Conservation (phyloP, 2,113 vertebrate genomes). For the Prunella himalayana region DNA sequence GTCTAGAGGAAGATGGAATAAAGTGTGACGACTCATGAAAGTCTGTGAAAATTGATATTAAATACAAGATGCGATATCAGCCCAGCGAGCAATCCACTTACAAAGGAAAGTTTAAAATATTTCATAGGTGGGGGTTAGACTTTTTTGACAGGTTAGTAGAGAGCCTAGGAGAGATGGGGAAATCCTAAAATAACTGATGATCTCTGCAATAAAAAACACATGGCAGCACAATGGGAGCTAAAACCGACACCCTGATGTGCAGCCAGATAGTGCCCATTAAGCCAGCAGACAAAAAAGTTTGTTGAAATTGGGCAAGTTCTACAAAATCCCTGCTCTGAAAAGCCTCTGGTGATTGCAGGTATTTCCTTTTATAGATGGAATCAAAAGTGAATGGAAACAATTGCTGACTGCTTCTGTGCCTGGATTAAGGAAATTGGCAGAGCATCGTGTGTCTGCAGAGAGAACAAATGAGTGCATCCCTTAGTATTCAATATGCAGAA, state of each 20-base stretch:
- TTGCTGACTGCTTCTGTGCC: slow-evolving; percentile 48
- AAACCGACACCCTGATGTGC: slow-evolving; percentile 9
- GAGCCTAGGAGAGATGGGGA: neutral
- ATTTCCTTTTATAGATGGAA: slow-evolving; percentile 54
- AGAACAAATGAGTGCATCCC: slow-evolving; percentile 48
- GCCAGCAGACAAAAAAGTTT: slow-evolving; percentile 50
- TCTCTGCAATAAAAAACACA: neutral
- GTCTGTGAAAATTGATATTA: neutral
- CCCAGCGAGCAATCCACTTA: neutral
- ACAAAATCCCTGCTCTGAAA: slow-evolving; percentile 40
- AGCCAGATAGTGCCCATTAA: slow-evolving; percentile 47
- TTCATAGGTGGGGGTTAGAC: neutral
- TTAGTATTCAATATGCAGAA: slow-evolving; percentile 52
- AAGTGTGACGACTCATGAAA: neutral
- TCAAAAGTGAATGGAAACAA: slow-evolving; percentile 58
- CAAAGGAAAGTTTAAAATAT: neutral
- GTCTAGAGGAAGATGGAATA: neutral
- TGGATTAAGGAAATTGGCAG: slow-evolving; percentile 66
- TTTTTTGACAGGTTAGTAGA: neutral
- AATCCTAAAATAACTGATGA: slow-evolving; percentile 33
- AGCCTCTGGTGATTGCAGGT: slow-evolving; percentile 56
- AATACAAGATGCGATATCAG: neutral
- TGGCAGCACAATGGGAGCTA: slow-evolving; percentile 31
- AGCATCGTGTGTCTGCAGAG: slow-evolving; percentile 46
- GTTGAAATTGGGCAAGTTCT: slow-evolving; percentile 50